Evolutionary conservation across 2,888 invertebrate genomes (phyloP), one percentile per base, ranked within the genome.

Genomic region (Syrista parreyssii): DNA sequence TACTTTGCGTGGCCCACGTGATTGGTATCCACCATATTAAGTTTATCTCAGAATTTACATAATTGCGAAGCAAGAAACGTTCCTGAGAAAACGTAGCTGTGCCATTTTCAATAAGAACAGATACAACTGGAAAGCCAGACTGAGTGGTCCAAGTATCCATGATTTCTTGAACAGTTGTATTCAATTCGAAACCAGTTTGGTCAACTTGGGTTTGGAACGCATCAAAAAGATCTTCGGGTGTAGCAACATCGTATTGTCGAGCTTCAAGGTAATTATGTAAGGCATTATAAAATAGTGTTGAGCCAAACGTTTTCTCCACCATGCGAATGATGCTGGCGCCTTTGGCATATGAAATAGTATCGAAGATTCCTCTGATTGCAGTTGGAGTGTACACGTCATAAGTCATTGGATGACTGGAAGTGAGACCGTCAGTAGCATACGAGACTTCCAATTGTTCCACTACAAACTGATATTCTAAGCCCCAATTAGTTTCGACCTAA

Each of bases 11-110:
- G 0, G 95, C 94, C 88, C 94, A 96, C 0, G 96, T 96, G 0
- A 97, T 92, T 0, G 97, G 97, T 72, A 97, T 94, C 97, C 97
- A 96, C 12, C 90, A 90, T 89, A 89, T 82, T 90, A 76, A n/a
- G 4, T 78, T 35, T 1, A 12, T 34, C 1, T 75, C 31, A 6
- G 34, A 30, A 3, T 72, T 30, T 4, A 81, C 77, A 2, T 72
- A 1, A 4, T 84, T 81, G 36, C 81, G 82, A 1, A 84, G 32
- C 4, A 85, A 79, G 80, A 89, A 90, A 77, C 86, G 84, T 77
- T 84, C 72, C 79, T 90, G 90, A 0, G 12, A 32, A 0, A 89
- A 31, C 1, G 74, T 4, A 12, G 79, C 76, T 3, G 30, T n/a
- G 9, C 73, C 72, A 11, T 74, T 55, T 30, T 34, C 0, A 31